Evolutionary conservation across 2,888 invertebrate genomes (phyloP), one percentile per base, ranked within the genome.

Genomic region (Cryptops parisi): DNA sequence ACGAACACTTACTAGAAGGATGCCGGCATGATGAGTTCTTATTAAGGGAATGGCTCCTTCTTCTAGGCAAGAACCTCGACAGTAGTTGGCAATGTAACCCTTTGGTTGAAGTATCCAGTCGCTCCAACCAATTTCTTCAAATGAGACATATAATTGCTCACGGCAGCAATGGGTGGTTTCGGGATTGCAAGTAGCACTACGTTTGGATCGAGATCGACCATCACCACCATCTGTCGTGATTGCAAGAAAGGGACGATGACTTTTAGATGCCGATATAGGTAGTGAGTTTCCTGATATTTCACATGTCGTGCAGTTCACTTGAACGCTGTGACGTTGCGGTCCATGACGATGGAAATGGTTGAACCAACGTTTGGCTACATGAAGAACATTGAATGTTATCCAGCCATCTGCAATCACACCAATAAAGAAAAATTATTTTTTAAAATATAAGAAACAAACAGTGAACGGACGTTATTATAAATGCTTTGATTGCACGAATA

Each of bases 41-140:
- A 77, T 76, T 57, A 76, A 68, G 1, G 85, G 76, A 15, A 84
- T 74, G 1, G 83, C 80, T 1, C 83, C 79, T 26, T 82, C 79
- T 0, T 81, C 78, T 0, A 79, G 75, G 64, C 89, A 89, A 21
- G 79, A 78, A 0, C 89, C 89, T 54, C 82, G 80, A 65, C 89
- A 89, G 71, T 86, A 88, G 68, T 86, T 86, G 0, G 89, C 88
- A 62, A 87, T 80, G 67, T 88, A 89, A 1, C 85, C 86, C 15
- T 76, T 74, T 0, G 89, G 89, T 59, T 79, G 75, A 58, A 89
- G 77, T 55, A 89, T 86, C 88, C 88, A 89, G 67, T 86, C 82
- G 60, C 80, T 80, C 89, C 89, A 89, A 46, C 87, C 87, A 52
- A 89, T 79, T 41, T 86, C 84, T 56, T 78, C 78, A 65, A 89